Base-by-base conservation (phyloP, 2,888 invertebrate species). In the Dasysyrphus tricinctus region DNA sequence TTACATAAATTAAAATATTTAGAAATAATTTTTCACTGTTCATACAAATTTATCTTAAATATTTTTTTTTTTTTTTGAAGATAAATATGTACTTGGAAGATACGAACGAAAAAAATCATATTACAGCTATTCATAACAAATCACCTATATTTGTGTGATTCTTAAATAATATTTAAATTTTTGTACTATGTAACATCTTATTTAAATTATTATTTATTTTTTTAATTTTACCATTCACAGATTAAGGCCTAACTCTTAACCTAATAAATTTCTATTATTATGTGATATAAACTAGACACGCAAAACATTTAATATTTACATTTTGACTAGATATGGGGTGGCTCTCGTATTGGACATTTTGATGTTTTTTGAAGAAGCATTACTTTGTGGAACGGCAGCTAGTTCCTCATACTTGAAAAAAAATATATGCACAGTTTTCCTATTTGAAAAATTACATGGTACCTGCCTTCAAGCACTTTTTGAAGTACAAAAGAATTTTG, bases 321-420 rank as follows among this genome's bases (percentile, higher is more conserved):
- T 67, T 67, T 61, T 67, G 16, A 9, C 67, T 67, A 67, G 49
- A 67, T 67, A 67, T 49, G 49, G 16, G 49, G 67, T 49, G 67
- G 49, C 47, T 49, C 34, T 8, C 9, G 2, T 19, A 12, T 6
- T 34, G 34, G 16, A 32, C 32, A 32, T 44, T 42, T 14, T 39
- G 24, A 3, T 24, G 24, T n/a, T n/a, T n/a, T n/a, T n/a, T n/a
- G n/a, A n/a, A n/a, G n/a, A n/a, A n/a, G n/a, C n/a, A n/a, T n/a
- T n/a, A n/a, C n/a, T n/a, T n/a, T 24, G 24, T 24, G 24, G 4
- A 24, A 3, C 24, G 11, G 39, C 12, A 12, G 1, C 3, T 1
- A 12, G 39, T 39, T 11, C 4, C 4, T 39, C 24, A 24, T 24
- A 24, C 24, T n/a, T n/a, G n/a, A n/a, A n/a, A n/a, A n/a, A n/a